Conservation (phyloP, 2,888 invertebrate genomes). For the Thecocarcelia acutangulata region DNA sequence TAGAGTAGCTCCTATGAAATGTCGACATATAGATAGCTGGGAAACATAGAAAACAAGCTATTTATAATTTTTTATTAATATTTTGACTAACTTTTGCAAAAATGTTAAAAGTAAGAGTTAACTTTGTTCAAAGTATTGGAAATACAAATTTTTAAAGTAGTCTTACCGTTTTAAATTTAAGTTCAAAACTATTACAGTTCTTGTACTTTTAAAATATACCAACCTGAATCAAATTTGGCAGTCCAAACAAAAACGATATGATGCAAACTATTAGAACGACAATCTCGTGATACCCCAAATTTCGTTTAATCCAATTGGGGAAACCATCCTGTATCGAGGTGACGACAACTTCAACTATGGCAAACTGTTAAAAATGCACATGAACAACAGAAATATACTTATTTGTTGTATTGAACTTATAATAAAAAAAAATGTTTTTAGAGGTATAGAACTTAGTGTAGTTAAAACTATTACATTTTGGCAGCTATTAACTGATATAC, state of each 20-base stretch:
- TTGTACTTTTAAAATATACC: not conserved
- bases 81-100: too few relatives aligned
- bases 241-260: slow-evolving; percentile 90
- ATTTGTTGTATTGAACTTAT: too few relatives aligned
- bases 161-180: not conserved
- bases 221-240: slow-evolving; percentile 93
- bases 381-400: not conserved
- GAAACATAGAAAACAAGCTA: too few relatives aligned
- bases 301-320: slow-evolving; percentile 91
- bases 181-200: too few relatives aligned
- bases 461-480: too few relatives aligned
- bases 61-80: too few relatives aligned
- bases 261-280: slow-evolving; percentile 91
- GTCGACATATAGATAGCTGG: too few relatives aligned
- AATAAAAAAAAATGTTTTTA: too few relatives aligned
- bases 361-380: slow-evolving; percentile 85
- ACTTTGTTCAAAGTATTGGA: not conserved
- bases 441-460: too few relatives aligned
- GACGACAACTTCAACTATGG: slow-evolving; percentile 96
- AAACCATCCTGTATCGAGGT: slow-evolving; percentile 97
- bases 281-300: slow-evolving; percentile 92
- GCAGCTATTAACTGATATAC: too few relatives aligned
- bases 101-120: too few relatives aligned
- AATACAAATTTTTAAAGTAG: slow-evolving; percentile 30
- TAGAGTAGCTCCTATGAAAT: too few relatives aligned